Base-by-base conservation (phyloP, 2,113 vertebrate genomes). In the Conger conger region DNA sequence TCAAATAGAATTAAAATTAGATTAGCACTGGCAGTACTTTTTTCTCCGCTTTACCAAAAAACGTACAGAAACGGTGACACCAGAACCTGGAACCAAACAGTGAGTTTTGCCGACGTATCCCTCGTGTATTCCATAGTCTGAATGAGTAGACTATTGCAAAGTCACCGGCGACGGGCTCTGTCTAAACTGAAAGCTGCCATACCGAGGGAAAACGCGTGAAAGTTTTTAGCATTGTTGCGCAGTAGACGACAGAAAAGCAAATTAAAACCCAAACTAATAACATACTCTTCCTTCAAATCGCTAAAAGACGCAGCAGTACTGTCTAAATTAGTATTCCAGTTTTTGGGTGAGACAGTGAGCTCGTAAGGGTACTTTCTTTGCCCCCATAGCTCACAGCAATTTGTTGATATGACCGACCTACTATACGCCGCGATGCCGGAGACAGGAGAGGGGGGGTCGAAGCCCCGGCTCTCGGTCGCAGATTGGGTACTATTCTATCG, bases 401-500 rank as follows among this genome's bases (percentile, higher is more conserved):
- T 73, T 73, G n/a, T 9, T 73, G n/a, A 73, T 73, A 73, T 73
- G 68, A 73, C 68, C 68, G n/a, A n/a, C n/a, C 68, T 13, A 33
- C n/a, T 78, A 38, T 36, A 3, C 76, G 33, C 17, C 20, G 76
- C 16, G 35, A 78, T 78, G 76, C 76, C 20, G 30, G 82, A 27
- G 85, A 80, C 57, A 40, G 84, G 40, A 78, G 5, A 42, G n/a
- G 63, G 57, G 76, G 86, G 82, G 76, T 76, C 60, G 57, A 38
- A 33, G 40, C 83, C 57, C 90, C 91, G 5, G 36, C 88, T 88
- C 84, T 85, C 77, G 15, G 79, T 40, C 79, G 35, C 88, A 20
- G 86, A 94, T 94, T 93, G 93, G 92, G 53, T 81, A 27, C 1
- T 40, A 33, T 16, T 9, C 37, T 38, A 7, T 3, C 8, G 87